These are phyloP conservation scores for Agrilus mali DNA, from an alignment of 2,888 invertebrate species.

Conservation along the genomic window DNA sequence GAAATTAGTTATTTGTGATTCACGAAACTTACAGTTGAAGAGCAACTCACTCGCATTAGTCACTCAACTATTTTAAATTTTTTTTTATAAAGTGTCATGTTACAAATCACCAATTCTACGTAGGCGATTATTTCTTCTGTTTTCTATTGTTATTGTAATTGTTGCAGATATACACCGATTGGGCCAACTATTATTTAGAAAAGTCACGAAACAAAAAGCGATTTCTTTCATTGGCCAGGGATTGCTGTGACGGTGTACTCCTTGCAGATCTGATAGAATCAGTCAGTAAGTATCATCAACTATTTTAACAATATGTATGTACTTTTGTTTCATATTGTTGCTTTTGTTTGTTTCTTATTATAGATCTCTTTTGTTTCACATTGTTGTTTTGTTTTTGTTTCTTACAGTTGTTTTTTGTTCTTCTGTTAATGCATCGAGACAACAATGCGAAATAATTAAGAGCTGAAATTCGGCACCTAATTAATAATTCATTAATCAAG, in stretches of 20 bases:
- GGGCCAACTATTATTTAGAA: conserved; percentile 96
- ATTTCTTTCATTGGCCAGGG: conserved; percentile 69
- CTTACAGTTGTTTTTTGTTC: no score
- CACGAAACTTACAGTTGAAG: no score
- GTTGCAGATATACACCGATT: conserved; percentile 90
- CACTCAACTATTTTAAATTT: no score
- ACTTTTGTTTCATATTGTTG: not conserved
- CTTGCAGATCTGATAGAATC: conserved; percentile 91
- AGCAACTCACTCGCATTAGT: no score
- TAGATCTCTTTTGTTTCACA: not conserved
- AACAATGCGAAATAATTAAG: not conserved
- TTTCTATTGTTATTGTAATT: conserved; percentile 13
- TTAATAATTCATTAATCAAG: no score
- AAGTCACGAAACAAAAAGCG: conserved; percentile 76
- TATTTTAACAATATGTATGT: not conserved
- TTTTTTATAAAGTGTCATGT: no score
- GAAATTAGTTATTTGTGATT: no score
- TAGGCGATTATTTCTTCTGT: no score
- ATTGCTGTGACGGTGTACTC: conserved; percentile 85
- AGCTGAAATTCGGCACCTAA: no score
- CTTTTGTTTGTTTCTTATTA: no score
- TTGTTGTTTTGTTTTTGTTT: not conserved
- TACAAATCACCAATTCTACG: no score
- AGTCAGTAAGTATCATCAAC: conserved; percentile 58
- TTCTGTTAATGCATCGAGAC: not conserved